These are phyloP conservation scores for Myocastor coypus DNA, from an alignment of 2,113 vertebrate genomes.

Conservation along the genomic window DNA sequence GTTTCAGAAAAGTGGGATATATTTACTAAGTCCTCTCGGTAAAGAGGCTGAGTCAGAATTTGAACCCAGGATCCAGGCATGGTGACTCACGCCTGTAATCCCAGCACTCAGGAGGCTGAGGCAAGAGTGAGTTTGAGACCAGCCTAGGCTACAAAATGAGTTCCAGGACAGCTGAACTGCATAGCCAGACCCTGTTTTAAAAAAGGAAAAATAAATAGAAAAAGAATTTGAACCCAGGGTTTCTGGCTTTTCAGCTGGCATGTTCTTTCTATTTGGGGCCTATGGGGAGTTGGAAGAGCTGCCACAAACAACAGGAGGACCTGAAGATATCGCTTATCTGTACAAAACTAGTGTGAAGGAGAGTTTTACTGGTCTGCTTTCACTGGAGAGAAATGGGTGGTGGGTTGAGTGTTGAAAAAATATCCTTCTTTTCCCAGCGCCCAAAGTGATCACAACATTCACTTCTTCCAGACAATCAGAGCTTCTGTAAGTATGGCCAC, in stretches of 20 bases:
- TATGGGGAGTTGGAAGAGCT: neutral
- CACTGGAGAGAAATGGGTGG: neutral
- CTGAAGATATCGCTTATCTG: neutral
- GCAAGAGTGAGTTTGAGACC: no score
- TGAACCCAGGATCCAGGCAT: neutral
- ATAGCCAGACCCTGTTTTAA: no score
- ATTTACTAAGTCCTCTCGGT: neutral
- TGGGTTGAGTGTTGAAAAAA: neutral
- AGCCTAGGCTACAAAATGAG: no score
- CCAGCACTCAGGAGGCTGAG: no score
- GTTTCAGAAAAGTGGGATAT: neutral
- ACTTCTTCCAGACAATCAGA: neutral
- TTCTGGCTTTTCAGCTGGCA: neutral
- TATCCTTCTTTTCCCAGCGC: neutral
- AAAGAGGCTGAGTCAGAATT: neutral
- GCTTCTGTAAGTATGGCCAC: neutral
- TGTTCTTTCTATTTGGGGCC: neutral
- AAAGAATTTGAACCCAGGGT: constrained; percentile 18
- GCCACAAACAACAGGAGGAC: neutral
- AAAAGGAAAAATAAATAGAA: no score
- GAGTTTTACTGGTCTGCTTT: neutral
- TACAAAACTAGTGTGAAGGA: neutral
- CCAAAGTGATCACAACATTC: neutral
- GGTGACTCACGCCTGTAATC: no score
- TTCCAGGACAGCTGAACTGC: no score